Conservation (phyloP, 2,113 vertebrate genomes). For the Limanda limanda region DNA sequence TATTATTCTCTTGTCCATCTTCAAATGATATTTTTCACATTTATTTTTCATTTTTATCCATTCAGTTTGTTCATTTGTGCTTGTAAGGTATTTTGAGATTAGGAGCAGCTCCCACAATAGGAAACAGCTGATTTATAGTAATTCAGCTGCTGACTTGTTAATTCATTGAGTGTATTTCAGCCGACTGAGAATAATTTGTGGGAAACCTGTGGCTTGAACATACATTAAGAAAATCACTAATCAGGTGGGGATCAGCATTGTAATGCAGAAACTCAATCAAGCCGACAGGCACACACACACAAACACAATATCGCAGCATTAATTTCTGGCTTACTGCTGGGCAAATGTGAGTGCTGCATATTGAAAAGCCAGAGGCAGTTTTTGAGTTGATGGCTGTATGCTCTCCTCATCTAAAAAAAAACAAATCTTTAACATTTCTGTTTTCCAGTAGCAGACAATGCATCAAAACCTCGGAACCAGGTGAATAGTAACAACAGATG, state of each 20-base stretch:
- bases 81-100: conserved; percentile 10
- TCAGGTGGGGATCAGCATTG: conserved; percentile 58
- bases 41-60: background rate
- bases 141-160: conserved; percentile 50
- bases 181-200: conserved; percentile 43
- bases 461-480: background rate
- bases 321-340: conserved; percentile 40
- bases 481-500: conserved; percentile 29
- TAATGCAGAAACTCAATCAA: conserved; percentile 31
- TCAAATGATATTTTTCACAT: background rate
- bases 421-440: conserved; percentile 5
- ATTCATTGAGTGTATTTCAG: conserved; percentile 47
- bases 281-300: conserved; percentile 1
- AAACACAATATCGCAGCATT: conserved; percentile 20
- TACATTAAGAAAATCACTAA: conserved; percentile 63
- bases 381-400: conserved; percentile 18
- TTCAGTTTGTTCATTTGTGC: background rate
- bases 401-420: conserved; percentile 7
- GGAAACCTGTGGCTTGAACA: conserved; percentile 47
- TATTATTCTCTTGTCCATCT: too few species aligned
- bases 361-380: conserved; percentile 25
- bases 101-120: background rate
- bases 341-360: conserved; percentile 39
- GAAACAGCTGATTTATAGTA: conserved; percentile 48
- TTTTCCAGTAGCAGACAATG: conserved; percentile 16